Evolutionary conservation across 2,113 vertebrate species (phyloP).

Genomic region (Varanus komodoensis): DNA sequence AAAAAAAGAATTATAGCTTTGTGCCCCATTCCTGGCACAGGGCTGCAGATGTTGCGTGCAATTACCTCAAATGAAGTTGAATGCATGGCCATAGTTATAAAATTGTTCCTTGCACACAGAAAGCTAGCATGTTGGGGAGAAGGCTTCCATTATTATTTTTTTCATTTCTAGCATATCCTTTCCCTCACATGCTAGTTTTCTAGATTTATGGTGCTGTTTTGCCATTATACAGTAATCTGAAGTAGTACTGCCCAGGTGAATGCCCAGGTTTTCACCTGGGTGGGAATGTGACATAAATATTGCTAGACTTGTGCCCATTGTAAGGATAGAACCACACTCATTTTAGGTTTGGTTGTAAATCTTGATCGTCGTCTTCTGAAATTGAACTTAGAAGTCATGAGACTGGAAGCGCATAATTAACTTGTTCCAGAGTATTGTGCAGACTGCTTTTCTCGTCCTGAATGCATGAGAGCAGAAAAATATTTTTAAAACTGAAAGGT

Average conservation of each 20-base stretch:
- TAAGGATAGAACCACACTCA: neutral
- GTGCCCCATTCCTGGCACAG: neutral
- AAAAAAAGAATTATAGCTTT: neutral
- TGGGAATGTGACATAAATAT: neutral
- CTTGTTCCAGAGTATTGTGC: neutral
- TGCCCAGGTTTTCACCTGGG: neutral
- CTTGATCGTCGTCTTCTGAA: neutral
- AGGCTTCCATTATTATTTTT: too few species aligned
- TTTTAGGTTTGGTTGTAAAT: neutral
- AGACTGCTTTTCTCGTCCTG: neutral
- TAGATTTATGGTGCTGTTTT: neutral
- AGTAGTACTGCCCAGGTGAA: neutral
- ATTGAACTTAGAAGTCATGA: neutral
- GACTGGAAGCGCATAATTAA: neutral
- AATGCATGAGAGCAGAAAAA: neutral
- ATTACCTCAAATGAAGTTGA: neutral
- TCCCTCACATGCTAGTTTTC: neutral
- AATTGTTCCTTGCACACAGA: neutral
- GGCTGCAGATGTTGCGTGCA: neutral
- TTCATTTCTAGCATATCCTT: too few species aligned
- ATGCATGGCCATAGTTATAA: neutral
- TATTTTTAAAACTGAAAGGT: neutral
- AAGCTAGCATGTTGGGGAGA: neutral
- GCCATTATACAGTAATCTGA: neutral
- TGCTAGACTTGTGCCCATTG: neutral